These are phyloP conservation scores for Brachyistius frenatus DNA, from an alignment of 2,113 vertebrate genomes.

Conservation along the genomic window DNA sequence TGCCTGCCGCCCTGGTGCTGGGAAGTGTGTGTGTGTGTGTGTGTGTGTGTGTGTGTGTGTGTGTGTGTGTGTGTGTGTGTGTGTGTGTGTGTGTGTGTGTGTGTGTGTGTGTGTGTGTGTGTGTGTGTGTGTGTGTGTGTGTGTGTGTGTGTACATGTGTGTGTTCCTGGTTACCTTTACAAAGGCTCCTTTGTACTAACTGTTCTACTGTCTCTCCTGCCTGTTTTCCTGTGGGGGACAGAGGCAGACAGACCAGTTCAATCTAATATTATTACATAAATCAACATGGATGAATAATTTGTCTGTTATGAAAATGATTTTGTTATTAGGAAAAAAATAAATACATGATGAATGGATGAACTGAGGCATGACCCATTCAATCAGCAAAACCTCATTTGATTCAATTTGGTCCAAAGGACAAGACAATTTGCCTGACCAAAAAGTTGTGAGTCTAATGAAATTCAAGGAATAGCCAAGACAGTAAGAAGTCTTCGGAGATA, in stretches of 20 bases:
- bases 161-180: conserved; percentile 47
- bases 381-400: conserved; percentile 69
- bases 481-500: conserved; percentile 44
- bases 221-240: conserved; percentile 13
- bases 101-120: conserved; percentile 7
- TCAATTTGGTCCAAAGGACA: conserved; percentile 61
- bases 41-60: conserved; percentile 8
- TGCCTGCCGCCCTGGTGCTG: conserved; percentile 37
- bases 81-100: conserved; percentile 23
- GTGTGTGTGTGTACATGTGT: conserved; percentile 11
- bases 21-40: conserved; percentile 12
- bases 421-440: conserved; percentile 54
- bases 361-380: conserved; percentile 51
- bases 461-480: conserved; percentile 32
- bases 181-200: conserved; percentile 54
- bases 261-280: conserved; percentile 35
- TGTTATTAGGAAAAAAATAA: conserved; percentile 38
- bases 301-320: conserved; percentile 41
- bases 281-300: conserved; percentile 44
- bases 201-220: conserved; percentile 19
- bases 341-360: conserved; percentile 53
- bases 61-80: neutral
- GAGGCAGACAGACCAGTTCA: conserved; percentile 38
- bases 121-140: conserved; percentile 11
- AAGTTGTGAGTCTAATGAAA: conserved; percentile 39